Evolutionary conservation across 2,797 vertebrate species (phyloP).

Genomic region (Platyrinchus mystaceus): DNA sequence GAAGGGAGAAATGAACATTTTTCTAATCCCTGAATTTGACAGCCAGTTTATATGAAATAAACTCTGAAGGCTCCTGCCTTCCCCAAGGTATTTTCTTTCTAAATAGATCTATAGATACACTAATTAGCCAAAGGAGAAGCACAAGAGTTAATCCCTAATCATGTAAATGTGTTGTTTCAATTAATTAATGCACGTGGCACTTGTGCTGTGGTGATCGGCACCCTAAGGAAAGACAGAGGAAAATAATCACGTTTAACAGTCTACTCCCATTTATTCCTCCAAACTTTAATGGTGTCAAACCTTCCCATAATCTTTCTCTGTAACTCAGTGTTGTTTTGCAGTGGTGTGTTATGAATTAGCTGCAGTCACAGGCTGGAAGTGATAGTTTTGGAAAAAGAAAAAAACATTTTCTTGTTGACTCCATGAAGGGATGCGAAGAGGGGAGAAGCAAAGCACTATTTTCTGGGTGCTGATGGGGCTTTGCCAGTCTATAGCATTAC

Average conservation of each 20-base stretch:
- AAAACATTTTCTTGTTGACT: neutral
- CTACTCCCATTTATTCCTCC: neutral
- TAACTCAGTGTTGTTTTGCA: neutral
- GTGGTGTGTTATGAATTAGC: neutral
- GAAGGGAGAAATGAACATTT: neutral
- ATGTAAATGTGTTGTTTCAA: conserved; percentile 59
- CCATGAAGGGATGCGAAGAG: neutral
- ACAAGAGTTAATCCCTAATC: conserved; percentile 54
- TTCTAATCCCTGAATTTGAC: conserved; percentile 36
- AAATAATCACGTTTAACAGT: conserved; percentile 26
- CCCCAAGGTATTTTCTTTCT: conserved; percentile 41
- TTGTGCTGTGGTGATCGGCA: conserved; percentile 14
- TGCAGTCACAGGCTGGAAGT: neutral
- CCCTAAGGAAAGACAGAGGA: conserved; percentile 39
- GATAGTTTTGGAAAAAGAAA: neutral
- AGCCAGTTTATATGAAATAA: neutral
- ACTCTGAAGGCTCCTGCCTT: conserved; percentile 14
- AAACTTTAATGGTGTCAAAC: neutral
- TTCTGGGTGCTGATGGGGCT: neutral
- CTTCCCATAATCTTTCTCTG: neutral
- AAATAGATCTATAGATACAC: conserved; percentile 60
- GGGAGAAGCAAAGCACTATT: neutral
- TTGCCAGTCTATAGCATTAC: neutral
- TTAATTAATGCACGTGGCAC: conserved; percentile 60
- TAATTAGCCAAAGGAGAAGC: conserved; percentile 55